Base-by-base conservation (phyloP, 1,140 invertebrate genomes). In the Apis cerana region DNA sequence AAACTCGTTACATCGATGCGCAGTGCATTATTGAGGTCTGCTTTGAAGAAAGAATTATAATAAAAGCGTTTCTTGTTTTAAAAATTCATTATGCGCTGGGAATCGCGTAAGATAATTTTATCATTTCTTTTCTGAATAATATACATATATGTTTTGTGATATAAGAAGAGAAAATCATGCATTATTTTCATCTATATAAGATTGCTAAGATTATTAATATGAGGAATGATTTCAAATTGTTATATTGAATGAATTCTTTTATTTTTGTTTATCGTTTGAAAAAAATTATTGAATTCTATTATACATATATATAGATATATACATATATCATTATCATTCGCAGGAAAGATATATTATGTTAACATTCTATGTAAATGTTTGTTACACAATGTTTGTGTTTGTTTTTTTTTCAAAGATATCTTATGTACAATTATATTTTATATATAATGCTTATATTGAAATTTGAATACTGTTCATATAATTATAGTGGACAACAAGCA, bases 1-100 rank as follows among this genome's bases (percentile, higher is more conserved):
- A 94, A 94, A 84, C 81, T 95, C 17, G 95, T 95, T 1, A 92
- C 91, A 9, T 91, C 92, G 13, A 91, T 95, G 91, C 92, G 95
- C 67, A 91, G 89, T 64, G 90, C 92, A n/a, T 85, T 95, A 71
- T 74, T 95, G 23, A 82, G 89, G 79, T 93, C 92, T 50, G 93
- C 94, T 54, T 85, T 91, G 43, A 93, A 91, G 65, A 92, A 88
- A 56, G 91, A 89, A 67, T 69, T 78, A 62, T 91, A 83, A 91
- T 52, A 69, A 27, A 33, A 65, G 33, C n/a, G 27, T 74, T 74
- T 77, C 62, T 67, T 15, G 12, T 33, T 59, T 69, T 54, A n/a
- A 54, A 48, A 10, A 17, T 56, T 74, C 13, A 9, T 19, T 80
- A 23, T 27, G n/a, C 59, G 52, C 3, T 15, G 15, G 23, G 8